phyloP scores from a whole-genome alignment of 2,797 vertebrate genomes.

The Periparus ater region DNA sequence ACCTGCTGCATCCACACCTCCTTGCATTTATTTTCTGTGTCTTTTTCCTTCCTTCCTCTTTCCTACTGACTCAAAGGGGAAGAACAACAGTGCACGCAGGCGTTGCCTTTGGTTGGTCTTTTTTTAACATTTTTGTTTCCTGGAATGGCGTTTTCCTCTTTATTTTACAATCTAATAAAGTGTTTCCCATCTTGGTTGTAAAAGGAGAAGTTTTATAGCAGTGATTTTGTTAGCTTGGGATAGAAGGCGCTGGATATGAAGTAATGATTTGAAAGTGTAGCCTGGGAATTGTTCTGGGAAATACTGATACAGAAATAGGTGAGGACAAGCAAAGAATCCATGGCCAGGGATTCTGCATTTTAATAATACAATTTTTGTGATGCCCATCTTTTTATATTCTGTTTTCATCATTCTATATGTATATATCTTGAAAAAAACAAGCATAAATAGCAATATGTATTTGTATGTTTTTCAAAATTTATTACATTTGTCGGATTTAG shows the following conservation, averaged over 20 bases:
- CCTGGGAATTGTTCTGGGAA: neutral
- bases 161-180: neutral
- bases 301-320: neutral
- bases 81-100: neutral
- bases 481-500: neutral
- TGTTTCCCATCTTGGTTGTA: neutral
- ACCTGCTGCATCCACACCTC: neutral
- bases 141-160: neutral
- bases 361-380: neutral
- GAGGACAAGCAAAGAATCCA: neutral
- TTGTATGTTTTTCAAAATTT: neutral
- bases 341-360: neutral
- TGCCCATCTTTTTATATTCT: neutral
- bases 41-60: conserved; percentile 15
- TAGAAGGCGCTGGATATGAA: neutral
- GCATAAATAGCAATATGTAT: neutral
- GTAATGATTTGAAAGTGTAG: neutral
- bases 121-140: neutral
- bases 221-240: neutral
- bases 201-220: conserved; percentile 3
- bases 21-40: neutral
- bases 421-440: neutral
- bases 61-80: conserved; percentile 6
- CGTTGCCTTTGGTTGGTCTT: conserved; percentile 1
- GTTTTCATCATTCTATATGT: neutral